These are phyloP conservation scores for Lacanobia wlatinum DNA, from an alignment of 2,888 invertebrate species.

Conservation along the genomic window DNA sequence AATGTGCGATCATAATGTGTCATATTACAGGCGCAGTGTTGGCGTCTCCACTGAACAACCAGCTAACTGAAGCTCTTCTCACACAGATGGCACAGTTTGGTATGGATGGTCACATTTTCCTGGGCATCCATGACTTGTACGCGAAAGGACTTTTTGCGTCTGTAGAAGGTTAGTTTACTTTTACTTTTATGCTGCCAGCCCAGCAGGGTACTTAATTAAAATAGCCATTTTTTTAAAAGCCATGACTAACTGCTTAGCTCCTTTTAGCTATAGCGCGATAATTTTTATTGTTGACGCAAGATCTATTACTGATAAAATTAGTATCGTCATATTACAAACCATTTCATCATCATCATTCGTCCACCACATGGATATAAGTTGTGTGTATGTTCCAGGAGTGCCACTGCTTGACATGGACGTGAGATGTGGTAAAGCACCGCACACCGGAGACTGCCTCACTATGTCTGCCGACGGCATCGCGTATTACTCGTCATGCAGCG, in stretches of 20 bases:
- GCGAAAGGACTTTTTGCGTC: slow-evolving; percentile 32
- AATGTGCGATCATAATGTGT: neutral
- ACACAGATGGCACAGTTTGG: neutral
- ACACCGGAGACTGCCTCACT: too few relatives aligned
- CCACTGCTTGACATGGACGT: neutral
- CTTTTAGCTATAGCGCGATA: too few relatives aligned
- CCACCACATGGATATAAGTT: too few relatives aligned
- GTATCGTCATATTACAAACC: too few relatives aligned
- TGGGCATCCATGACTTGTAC: slow-evolving; percentile 32
- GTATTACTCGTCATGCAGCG: neutral
- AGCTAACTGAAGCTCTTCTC: slow-evolving; percentile 2
- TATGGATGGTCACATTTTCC: neutral
- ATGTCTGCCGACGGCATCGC: too few relatives aligned
- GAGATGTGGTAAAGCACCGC: neutral
- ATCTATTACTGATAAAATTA: too few relatives aligned
- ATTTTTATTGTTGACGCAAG: too few relatives aligned
- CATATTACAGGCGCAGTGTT: slow-evolving; percentile 34
- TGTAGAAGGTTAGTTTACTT: slow-evolving; percentile 34
- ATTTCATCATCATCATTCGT: too few relatives aligned
- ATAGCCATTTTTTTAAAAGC: too few relatives aligned
- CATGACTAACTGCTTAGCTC: too few relatives aligned
- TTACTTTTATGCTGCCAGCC: too few relatives aligned
- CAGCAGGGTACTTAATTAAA: too few relatives aligned
- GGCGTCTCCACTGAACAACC: slow-evolving; percentile 28
- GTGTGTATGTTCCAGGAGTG: neutral